Conservation (phyloP, 2,113 vertebrate species). For the Oriolus oriolus region DNA sequence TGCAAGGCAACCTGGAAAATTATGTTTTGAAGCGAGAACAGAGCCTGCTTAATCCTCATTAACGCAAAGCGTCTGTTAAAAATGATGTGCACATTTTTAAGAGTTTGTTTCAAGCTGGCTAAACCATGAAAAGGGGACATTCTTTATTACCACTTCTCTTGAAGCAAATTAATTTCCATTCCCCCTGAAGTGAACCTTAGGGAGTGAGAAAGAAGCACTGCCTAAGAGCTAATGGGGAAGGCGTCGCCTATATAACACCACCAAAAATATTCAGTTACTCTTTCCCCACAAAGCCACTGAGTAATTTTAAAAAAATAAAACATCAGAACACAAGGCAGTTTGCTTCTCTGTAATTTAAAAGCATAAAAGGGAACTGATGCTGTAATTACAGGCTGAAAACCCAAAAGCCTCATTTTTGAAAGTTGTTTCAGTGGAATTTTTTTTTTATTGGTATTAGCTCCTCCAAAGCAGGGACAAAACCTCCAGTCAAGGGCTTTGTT, state of each 20-base stretch:
- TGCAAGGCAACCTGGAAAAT: neutral
- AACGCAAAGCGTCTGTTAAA: neutral
- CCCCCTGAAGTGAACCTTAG: neutral
- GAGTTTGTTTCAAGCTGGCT: slow-evolving; percentile 23
- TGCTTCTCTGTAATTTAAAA: slow-evolving; percentile 56
- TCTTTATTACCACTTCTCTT: slow-evolving; percentile 20
- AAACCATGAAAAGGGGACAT: neutral
- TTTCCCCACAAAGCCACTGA: slow-evolving; percentile 45
- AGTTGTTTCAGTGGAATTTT: neutral
- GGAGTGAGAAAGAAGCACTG: slow-evolving; percentile 20
- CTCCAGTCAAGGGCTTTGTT: neutral
- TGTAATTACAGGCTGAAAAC: slow-evolving; percentile 50
- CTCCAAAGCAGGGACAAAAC: neutral
- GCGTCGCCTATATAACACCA: slow-evolving; percentile 29
- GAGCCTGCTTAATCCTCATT: slow-evolving; percentile 9
- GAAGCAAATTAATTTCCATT: slow-evolving; percentile 42
- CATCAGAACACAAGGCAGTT: slow-evolving; percentile 32
- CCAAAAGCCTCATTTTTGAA: slow-evolving; percentile 11
- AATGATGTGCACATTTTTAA: slow-evolving; percentile 10
- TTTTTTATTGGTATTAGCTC: neutral
- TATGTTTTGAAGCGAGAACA: neutral
- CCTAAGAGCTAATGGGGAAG: slow-evolving; percentile 47
- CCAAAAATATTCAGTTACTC: slow-evolving; percentile 45
- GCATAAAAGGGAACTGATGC: slow-evolving; percentile 49
- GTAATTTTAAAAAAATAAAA: slow-evolving; percentile 62